Base-by-base conservation (phyloP, 2,888 invertebrate genomes). In the Platycnemis pennipes region DNA sequence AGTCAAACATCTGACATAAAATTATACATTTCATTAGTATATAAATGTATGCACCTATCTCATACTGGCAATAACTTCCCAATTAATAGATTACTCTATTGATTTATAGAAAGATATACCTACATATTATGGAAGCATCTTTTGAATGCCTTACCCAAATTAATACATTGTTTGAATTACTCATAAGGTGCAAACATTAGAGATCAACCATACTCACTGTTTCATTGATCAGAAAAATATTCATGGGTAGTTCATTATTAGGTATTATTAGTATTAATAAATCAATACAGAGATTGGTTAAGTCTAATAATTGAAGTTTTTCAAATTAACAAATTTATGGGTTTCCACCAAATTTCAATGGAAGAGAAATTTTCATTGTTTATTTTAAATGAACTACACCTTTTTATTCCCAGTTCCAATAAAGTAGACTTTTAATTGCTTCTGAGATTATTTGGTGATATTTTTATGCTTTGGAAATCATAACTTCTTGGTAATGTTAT, bases 11-110 rank as follows among this genome's bases (percentile, higher is more conserved):
- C 31, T 37, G 2, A 77, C 37, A 31, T 77, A n/a, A 77, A 77
- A 37, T 37, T 37, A 37, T 77, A 5, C 11, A 77, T 77, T 31
- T 16, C 37, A 77, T 37, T 0, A 16, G 31, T 77, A 37, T 11
- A 77, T 37, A 11, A 31, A 37, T 37, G 37, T 77, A 77, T 77
- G 77, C n/a, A 77, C 77, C 16, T 11, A 37, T 37, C 77, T 37
- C n/a, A 37, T 1, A 37, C 37, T 31, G 37, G 77, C 31, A 37
- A 77, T 77, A 37, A 37, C 31, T 16, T 77, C 16, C 77, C 77
- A 77, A 37, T 77, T 13, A 77, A 77, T 37, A 37, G 77, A 77
- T 77, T 63, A 31, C 77, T 77, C 31, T 77, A 77, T 77, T 77
- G 37, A 31, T 37, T 31, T 8, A 37, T 31, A 77, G 77, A 37